These are phyloP conservation scores for Microtus richardsoni DNA, from an alignment of 2,113 vertebrate species.

Conservation along the genomic window DNA sequence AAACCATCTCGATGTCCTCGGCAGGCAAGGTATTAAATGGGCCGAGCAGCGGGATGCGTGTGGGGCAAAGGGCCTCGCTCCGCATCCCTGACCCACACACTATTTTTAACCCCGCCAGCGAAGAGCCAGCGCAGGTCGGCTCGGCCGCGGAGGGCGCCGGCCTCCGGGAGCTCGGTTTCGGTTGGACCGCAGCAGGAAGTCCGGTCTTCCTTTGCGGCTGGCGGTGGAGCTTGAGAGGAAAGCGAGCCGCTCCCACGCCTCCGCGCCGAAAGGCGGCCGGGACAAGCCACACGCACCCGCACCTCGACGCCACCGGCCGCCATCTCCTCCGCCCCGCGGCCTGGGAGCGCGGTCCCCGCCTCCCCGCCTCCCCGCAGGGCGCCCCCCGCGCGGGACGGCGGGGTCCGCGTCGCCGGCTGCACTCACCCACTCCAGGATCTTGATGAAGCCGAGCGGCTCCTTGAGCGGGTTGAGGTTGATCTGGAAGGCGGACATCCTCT, in stretches of 20 bases:
- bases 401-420: not conserved
- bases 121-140: not conserved
- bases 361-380: not conserved
- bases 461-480: conserved; percentile 89
- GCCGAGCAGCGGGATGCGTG: not conserved
- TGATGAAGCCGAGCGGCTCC: conserved; percentile 95
- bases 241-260: not conserved
- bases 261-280: not conserved
- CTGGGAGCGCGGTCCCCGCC: not conserved
- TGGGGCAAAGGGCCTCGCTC: not conserved
- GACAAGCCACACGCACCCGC: not conserved
- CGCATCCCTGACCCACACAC: not conserved
- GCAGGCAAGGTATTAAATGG: not conserved
- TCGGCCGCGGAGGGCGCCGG: not conserved
- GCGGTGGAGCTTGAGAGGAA: not conserved
- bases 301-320: not conserved
- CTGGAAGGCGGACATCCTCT: conserved; percentile 89
- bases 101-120: conserved; percentile 1
- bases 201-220: not conserved
- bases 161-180: conserved; percentile 21
- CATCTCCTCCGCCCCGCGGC: not conserved
- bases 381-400: not conserved
- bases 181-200: conserved; percentile 70
- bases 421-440: conserved; percentile 96
- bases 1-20: not conserved